These are phyloP conservation scores for Tetragonisca angustula DNA, from an alignment of 2,888 invertebrate species.

Conservation along the genomic window DNA sequence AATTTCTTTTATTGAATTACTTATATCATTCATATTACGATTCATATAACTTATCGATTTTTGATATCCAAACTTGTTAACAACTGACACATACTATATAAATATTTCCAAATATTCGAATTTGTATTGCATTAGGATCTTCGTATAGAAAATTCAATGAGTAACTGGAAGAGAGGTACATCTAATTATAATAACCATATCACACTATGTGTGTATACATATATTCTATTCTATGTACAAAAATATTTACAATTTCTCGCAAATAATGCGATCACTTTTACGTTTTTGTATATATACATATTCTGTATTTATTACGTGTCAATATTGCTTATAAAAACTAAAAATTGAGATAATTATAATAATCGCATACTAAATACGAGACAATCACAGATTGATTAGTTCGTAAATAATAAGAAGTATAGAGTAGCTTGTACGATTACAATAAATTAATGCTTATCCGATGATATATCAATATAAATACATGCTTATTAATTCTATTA, in stretches of 20 bases:
- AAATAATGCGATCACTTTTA: neutral
- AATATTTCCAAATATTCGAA: neutral
- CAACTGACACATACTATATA: no score
- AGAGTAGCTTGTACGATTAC: neutral
- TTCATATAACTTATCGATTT: conserved; percentile 1
- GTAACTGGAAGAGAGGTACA: neutral
- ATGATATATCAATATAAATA: neutral
- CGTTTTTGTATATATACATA: neutral
- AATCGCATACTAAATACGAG: neutral
- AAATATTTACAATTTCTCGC: conserved; percentile 49
- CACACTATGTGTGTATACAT: neutral
- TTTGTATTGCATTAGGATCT: neutral
- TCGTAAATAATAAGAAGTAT: neutral
- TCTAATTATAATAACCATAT: neutral
- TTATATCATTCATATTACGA: neutral
- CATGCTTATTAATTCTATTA: conserved; percentile 1
- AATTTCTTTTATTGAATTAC: conserved; percentile 8
- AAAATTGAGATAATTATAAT: neutral
- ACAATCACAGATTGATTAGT: neutral
- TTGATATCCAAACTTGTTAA: neutral
- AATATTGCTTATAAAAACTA: neutral
- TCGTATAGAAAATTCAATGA: neutral
- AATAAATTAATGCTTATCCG: conserved; percentile 40
- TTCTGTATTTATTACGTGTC: neutral
- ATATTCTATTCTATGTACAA: conserved; percentile 46